phyloP scores from a whole-genome alignment of 2,888 invertebrate species.

The Cosmia pyralina region DNA sequence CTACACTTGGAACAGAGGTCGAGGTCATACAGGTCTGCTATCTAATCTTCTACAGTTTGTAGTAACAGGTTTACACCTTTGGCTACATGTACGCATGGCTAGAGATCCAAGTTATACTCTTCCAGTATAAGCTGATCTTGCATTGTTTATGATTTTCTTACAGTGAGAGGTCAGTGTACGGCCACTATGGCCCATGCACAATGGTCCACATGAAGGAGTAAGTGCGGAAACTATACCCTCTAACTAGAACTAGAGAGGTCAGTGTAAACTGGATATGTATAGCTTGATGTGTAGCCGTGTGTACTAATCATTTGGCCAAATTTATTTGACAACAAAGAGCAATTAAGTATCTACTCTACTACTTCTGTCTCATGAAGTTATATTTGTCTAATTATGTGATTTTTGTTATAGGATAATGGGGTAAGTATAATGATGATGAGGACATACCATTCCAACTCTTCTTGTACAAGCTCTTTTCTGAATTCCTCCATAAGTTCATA shows the following conservation, averaged over 20 bases:
- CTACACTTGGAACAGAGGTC: no score
- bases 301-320: not conserved
- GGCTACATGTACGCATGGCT: not conserved
- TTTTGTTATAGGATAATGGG: not conserved
- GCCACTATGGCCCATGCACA: no score
- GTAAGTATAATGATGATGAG: not conserved
- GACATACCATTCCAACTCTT: conserved; percentile 83
- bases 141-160: no score
- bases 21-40: not conserved
- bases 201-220: no score
- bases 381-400: not conserved
- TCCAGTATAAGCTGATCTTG: no score
- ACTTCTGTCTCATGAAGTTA: not conserved
- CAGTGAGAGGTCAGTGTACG: no score
- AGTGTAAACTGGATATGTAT: no score
- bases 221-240: no score
- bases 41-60: not conserved
- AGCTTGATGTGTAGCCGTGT: no score
- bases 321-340: not conserved
- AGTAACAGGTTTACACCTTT: not conserved
- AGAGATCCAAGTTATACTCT: no score
- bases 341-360: not conserved
- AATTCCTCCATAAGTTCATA: conserved; percentile 78
- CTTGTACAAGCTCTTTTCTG: conserved; percentile 83
- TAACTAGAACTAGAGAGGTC: no score